These are phyloP conservation scores for Malthinus flaveolus DNA, from an alignment of 2,888 invertebrate genomes.

Conservation along the genomic window DNA sequence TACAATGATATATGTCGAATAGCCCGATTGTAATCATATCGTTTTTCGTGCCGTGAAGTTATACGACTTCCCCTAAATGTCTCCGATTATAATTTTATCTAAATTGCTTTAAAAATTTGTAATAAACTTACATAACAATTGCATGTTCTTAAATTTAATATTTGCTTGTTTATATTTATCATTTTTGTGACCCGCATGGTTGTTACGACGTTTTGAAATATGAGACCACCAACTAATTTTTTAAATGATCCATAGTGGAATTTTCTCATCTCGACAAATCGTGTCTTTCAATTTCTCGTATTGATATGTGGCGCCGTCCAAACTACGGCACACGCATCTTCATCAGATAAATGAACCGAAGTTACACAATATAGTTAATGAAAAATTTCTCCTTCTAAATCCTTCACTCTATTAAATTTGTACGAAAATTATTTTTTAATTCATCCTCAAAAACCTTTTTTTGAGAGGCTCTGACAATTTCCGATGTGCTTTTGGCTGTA, in stretches of 20 bases:
- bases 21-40: constrained; percentile 51
- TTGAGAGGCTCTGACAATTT: too few species aligned
- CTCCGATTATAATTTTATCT: constrained; percentile 21
- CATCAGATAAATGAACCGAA: constrained; percentile 17
- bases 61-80: constrained; percentile 21
- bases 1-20: constrained; percentile 55
- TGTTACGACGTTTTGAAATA: constrained; percentile 13
- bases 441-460: too few species aligned
- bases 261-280: constrained; percentile 14
- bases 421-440: too few species aligned
- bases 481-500: too few species aligned
- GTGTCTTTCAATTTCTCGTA: constrained; percentile 15
- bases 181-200: constrained; percentile 10
- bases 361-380: constrained; percentile 19
- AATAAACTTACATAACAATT: neutral
- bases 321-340: constrained; percentile 18
- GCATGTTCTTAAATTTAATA: neutral
- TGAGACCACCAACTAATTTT: constrained; percentile 19
- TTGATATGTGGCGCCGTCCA: constrained; percentile 18
- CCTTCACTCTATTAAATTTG: too few species aligned
- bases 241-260: constrained; percentile 10
- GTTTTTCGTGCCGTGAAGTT: constrained; percentile 34
- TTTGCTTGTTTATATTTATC: constrained; percentile 14
- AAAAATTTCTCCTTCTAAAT: neutral
- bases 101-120: constrained; percentile 4